phyloP scores from a whole-genome alignment of 2,797 vertebrate species.

The Artibeus jamaicensis region DNA sequence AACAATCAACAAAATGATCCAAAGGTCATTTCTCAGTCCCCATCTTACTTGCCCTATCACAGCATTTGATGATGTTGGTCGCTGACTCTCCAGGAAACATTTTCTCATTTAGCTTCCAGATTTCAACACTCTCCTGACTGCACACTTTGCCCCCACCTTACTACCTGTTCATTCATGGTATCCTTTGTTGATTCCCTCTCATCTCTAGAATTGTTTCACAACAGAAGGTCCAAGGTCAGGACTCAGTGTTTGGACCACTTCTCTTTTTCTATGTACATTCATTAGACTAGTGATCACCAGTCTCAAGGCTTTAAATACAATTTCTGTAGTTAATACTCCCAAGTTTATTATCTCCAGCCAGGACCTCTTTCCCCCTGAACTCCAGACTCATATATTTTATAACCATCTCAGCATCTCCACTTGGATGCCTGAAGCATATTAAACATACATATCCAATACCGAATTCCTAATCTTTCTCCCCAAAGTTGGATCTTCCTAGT shows the following conservation, averaged over 20 bases:
- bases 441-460: neutral
- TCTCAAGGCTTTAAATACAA: constrained; percentile 3
- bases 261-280: neutral
- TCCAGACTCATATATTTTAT: neutral
- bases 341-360: neutral
- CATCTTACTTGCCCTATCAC: neutral
- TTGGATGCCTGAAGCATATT: neutral
- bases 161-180: neutral
- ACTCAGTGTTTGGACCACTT: neutral
- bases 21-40: neutral
- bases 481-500: neutral
- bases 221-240: neutral
- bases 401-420: neutral
- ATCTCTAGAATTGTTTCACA: neutral
- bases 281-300: neutral
- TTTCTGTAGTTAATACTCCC: neutral
- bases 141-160: neutral
- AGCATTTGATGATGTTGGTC: neutral
- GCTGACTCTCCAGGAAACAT: neutral
- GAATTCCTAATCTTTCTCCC: neutral
- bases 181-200: neutral
- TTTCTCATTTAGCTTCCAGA: neutral
- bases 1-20: neutral
- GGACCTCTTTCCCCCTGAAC: neutral
- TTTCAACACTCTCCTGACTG: neutral